Conservation (phyloP, 2,113 vertebrate species). For the Engraulis encrasicolus region DNA sequence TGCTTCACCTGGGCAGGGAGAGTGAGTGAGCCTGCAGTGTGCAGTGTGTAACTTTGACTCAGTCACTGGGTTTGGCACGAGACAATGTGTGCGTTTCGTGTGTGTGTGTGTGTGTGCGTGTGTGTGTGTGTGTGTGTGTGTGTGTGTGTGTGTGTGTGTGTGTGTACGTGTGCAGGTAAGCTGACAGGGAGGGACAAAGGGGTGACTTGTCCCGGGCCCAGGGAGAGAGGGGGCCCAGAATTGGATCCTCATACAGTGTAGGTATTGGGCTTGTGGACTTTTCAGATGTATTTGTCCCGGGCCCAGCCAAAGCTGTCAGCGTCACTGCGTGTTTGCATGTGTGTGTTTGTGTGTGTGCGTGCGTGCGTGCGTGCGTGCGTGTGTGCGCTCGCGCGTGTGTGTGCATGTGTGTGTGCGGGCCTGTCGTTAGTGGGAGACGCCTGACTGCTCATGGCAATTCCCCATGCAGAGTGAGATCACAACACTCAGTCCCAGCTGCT, state of each 20-base stretch:
- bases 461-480: neutral
- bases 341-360: neutral
- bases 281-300: too few relatives aligned
- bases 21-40: constrained; percentile 26
- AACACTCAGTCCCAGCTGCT: neutral
- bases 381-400: too few relatives aligned
- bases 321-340: too few relatives aligned
- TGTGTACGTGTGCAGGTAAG: too few relatives aligned
- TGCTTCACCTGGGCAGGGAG: constrained; percentile 24
- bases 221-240: too few relatives aligned
- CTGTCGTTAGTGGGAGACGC: too few relatives aligned
- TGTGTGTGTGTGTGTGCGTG: constrained; percentile 25
- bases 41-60: constrained; percentile 42
- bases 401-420: too few relatives aligned
- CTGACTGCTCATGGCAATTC: constrained; percentile 24
- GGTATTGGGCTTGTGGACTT: too few relatives aligned
- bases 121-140: neutral
- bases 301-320: too few relatives aligned
- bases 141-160: neutral
- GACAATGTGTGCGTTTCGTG: constrained; percentile 27
- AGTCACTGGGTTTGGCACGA: constrained; percentile 24
- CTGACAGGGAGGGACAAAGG: too few relatives aligned
- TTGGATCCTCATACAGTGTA: too few relatives aligned
- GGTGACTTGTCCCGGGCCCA: too few relatives aligned
- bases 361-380: neutral